Conservation (phyloP, 2,888 invertebrate genomes). For the Ditylenchus weischeri region DNA sequence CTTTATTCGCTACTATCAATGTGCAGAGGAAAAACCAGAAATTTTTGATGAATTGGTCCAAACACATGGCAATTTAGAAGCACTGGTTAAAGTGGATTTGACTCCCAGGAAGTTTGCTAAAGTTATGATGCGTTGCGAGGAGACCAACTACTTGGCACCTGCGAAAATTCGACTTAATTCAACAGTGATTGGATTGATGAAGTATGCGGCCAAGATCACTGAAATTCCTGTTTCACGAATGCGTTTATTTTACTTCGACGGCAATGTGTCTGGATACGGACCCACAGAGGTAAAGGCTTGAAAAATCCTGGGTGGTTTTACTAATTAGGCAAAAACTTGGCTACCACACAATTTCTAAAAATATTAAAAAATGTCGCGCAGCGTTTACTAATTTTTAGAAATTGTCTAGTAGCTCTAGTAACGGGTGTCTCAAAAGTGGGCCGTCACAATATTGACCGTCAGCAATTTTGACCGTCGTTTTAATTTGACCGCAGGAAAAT, state of each 20-base stretch:
- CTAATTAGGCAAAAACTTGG: too few species aligned
- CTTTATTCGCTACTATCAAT: constrained; percentile 59
- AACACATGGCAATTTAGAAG: constrained; percentile 58
- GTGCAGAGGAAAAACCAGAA: constrained; percentile 46
- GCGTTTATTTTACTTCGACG: constrained; percentile 69
- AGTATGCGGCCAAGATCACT: constrained; percentile 49
- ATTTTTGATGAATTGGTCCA: constrained; percentile 57
- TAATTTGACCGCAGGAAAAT: too few species aligned
- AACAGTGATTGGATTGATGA: constrained; percentile 58
- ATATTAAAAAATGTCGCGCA: too few species aligned
- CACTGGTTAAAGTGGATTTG: constrained; percentile 57
- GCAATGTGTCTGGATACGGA: constrained; percentile 63
- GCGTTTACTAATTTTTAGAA: too few species aligned
- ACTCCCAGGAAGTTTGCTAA: constrained; percentile 38
- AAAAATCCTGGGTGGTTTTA: too few species aligned
- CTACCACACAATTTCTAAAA: too few species aligned
- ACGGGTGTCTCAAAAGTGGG: too few species aligned
- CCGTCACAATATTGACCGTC: too few species aligned
- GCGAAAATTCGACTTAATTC: constrained; percentile 43
- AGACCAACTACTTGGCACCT: constrained; percentile 20
- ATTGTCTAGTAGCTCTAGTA: too few species aligned
- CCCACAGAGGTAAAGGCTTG: constrained; percentile 42
- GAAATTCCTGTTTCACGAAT: constrained; percentile 53
- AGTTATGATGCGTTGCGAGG: constrained; percentile 35
- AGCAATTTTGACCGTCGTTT: too few species aligned